Evolutionary conservation across 2,113 vertebrate genomes (phyloP).

Genomic region (Misgurnus anguillicaudatus): DNA sequence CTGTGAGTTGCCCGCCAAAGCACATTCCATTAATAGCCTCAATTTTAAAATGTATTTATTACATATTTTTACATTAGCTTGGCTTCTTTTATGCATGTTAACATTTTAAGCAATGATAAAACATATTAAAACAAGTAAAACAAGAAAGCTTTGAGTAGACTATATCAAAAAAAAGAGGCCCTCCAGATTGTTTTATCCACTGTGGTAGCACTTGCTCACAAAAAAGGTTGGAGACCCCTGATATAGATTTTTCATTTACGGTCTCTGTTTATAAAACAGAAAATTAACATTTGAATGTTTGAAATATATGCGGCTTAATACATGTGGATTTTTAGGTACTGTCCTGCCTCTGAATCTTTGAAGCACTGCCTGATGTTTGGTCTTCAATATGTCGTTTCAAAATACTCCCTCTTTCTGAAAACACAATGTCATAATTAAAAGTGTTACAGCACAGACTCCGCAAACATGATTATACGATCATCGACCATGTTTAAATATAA

Average conservation of each 20-base stretch:
- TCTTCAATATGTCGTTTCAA: constrained; percentile 71
- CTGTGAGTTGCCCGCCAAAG: too few relatives aligned
- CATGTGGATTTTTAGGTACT: constrained; percentile 46
- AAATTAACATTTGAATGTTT: not conserved
- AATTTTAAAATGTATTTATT: too few relatives aligned
- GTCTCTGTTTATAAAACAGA: not conserved
- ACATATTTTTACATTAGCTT: too few relatives aligned
- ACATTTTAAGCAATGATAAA: too few relatives aligned
- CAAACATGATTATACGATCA: not conserved
- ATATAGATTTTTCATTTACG: too few relatives aligned
- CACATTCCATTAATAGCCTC: too few relatives aligned
- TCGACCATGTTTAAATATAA: not conserved
- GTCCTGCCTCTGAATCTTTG: constrained; percentile 71
- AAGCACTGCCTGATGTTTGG: constrained; percentile 50
- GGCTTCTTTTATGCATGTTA: too few relatives aligned
- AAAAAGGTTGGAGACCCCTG: too few relatives aligned
- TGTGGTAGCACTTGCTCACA: too few relatives aligned
- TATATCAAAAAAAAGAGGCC: not conserved
- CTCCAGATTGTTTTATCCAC: too few relatives aligned
- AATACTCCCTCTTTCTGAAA: constrained; percentile 32
- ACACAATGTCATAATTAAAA: not conserved
- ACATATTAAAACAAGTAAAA: too few relatives aligned
- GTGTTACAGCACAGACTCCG: not conserved
- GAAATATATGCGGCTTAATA: too few relatives aligned
- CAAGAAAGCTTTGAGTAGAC: not conserved